Base-by-base conservation (phyloP, 1,140 invertebrate species). In the Orussus abietinus region DNA sequence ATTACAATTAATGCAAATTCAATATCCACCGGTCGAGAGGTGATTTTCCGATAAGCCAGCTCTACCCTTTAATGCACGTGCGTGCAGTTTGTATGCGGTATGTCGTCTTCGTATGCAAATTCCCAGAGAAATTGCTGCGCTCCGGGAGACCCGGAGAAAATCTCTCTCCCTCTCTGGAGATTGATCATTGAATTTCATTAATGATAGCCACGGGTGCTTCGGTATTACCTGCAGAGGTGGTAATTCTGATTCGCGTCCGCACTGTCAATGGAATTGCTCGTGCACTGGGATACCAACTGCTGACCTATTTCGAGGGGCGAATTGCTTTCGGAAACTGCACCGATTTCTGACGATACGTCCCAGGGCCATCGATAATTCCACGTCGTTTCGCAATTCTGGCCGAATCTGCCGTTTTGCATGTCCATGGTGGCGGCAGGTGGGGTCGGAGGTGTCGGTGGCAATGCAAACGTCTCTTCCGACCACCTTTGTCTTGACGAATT, bases 391-490 rank as follows among this genome's bases (percentile, higher is more conserved):
- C 43, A 47, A 18, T 31, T 49, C 10, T 20, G n/a, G 11, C 10
- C 21, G 34, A 13, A 36, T 6, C 20, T 25, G 42, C 7, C 11
- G 9, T 28, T 33, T 42, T 15, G 41, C 18, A 15, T 36, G n/a
- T 28, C 33, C 17, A 36, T 21, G 26, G 13, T 22, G 22, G 28
- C 44, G 10, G 29, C n/a, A 11, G 20, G 29, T 3, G 45, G 28
- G 1, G 40, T 54, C 10, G 53, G 31, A 4, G 50, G 42, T 4
- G 47, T 53, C 10, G 55, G 47, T 19, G 55, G 42, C 11, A 44
- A 45, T 25, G 43, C 55, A 6, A 60, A 59, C 14, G 22, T 17
- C 22, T 52, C 38, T 5, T 56, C 51, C n/a, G n/a, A n/a, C n/a
- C n/a, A n/a, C n/a, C n/a, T n/a, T n/a, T n/a, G n/a, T n/a, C n/a